Evolutionary conservation across 2,888 invertebrate genomes (phyloP).

Genomic region (Adineta ricciae): DNA sequence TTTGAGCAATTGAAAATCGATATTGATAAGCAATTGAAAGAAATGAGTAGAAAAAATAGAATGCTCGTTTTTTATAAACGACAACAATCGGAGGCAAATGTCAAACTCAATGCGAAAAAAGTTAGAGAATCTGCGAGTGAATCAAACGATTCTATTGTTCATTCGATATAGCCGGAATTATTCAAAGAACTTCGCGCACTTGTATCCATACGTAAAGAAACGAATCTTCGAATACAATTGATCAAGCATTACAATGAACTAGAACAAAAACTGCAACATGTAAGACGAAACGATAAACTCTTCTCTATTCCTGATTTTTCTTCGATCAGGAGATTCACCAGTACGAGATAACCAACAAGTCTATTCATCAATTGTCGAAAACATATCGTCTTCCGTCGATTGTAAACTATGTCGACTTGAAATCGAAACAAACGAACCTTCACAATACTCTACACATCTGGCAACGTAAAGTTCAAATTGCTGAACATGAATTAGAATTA

Average conservation of each 20-base stretch:
- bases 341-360: not conserved
- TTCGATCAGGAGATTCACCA: not conserved
- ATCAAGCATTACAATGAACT: not conserved
- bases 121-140: not conserved
- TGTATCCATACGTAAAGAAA: not conserved
- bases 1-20: conserved; percentile 16
- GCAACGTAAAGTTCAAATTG: conserved; percentile 10
- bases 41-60: conserved; percentile 8
- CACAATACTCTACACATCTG: not conserved
- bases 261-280: not conserved
- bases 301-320: not conserved
- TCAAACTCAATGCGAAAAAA: not conserved
- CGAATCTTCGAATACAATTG: not conserved
- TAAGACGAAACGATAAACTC: not conserved
- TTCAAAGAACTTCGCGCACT: not conserved
- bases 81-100: conserved; percentile 6
- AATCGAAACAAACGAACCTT: not conserved
- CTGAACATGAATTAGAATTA: conserved; percentile 15
- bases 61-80: not conserved
- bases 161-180: not conserved
- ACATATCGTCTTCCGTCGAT: not conserved
- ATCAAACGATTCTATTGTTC: too few relatives aligned
- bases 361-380: not conserved
- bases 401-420: not conserved
- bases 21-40: not conserved